These are phyloP conservation scores for Coregonus clupeaformis DNA, from an alignment of 2,113 vertebrate species.

Conservation along the genomic window DNA sequence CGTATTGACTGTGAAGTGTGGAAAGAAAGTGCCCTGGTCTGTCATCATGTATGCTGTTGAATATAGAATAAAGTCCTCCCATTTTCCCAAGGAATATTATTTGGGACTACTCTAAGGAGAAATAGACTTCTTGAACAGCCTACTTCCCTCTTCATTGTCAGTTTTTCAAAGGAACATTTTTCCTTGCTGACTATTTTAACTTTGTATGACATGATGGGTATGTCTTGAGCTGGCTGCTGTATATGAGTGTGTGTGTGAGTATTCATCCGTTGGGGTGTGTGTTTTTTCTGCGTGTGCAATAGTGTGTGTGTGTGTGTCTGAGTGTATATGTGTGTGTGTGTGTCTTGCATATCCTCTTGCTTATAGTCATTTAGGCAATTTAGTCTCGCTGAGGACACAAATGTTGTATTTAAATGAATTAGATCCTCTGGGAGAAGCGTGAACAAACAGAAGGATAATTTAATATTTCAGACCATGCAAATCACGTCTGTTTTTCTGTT, in stretches of 20 bases:
- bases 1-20: constrained; percentile 21
- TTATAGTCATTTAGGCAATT: constrained; percentile 31
- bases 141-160: not conserved
- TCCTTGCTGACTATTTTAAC: not conserved
- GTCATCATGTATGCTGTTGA: constrained; percentile 37
- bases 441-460: constrained; percentile 30
- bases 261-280: not conserved
- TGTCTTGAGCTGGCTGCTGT: not conserved
- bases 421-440: constrained; percentile 18
- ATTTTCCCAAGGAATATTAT: constrained; percentile 13
- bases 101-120: not conserved
- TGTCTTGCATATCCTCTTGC: constrained; percentile 18
- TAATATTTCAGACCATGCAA: constrained; percentile 32
- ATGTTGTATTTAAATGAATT: constrained; percentile 35
- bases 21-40: constrained; percentile 12
- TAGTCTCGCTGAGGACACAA: constrained; percentile 20
- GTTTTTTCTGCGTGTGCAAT: not conserved
- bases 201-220: not conserved
- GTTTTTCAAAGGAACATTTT: not conserved
- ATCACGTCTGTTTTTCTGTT: constrained; percentile 2
- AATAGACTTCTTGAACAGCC: not conserved
- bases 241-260: constrained; percentile 18
- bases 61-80: constrained; percentile 29
- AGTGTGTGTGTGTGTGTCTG: no score
- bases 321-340: no score